Conservation (phyloP, 1,140 invertebrate genomes). For the Charaxes varanes region DNA sequence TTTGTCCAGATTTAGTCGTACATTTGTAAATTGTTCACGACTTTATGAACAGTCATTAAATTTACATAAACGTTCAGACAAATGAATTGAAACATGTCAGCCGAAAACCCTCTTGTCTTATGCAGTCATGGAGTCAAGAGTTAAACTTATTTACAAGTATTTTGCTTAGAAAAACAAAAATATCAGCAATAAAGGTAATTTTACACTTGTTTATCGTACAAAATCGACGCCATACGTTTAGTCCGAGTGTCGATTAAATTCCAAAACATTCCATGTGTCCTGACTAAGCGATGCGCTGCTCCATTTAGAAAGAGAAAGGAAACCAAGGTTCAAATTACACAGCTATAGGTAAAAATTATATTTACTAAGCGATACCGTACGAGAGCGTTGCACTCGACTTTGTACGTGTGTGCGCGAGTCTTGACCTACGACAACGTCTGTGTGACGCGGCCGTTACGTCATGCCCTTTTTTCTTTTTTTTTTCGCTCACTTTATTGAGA, state of each 20-base stretch:
- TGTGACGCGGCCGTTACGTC: conserved; percentile 37
- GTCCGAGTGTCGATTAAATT: not conserved
- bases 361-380: conserved; percentile 42
- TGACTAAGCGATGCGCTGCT: conserved; percentile 15
- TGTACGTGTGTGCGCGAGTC: conserved; percentile 31
- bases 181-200: too few species aligned
- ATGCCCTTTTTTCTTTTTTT: conserved; percentile 29
- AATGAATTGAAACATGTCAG: too few species aligned
- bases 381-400: conserved; percentile 49
- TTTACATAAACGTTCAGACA: too few species aligned
- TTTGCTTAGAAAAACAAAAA: too few species aligned
- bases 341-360: conserved; percentile 12
- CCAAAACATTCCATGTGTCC: conserved; percentile 9
- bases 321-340: conserved; percentile 21
- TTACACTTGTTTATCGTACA: not conserved
- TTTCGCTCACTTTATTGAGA: conserved; percentile 9
- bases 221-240: not conserved
- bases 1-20: too few species aligned
- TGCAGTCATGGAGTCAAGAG: too few species aligned
- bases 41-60: too few species aligned
- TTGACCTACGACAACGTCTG: conserved; percentile 58
- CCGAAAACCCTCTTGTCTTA: too few species aligned
- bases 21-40: too few species aligned
- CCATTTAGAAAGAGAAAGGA: conserved; percentile 30
- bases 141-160: not conserved